Percentiles rank a stretch among this genome's conserved stretches.
Evolutionary conservation across 2,797 vertebrate species (phyloP).

Genomic region (Lateolabrax maculatus): DNA sequence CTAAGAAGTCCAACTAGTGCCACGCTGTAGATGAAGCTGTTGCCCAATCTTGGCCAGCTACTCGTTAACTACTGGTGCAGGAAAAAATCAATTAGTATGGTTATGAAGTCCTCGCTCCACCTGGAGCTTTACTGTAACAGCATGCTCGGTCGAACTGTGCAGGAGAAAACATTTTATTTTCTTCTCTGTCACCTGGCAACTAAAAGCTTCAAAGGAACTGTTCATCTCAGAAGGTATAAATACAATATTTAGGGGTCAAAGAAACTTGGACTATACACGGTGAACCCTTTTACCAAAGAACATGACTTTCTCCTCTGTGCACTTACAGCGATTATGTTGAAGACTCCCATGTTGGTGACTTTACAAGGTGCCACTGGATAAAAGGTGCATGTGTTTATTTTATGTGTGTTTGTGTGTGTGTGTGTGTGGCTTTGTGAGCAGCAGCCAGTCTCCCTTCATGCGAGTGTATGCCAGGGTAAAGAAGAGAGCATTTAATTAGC

Average conservation of each 20-base stretch:
- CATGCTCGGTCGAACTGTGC: not conserved
- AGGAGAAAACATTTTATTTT: not conserved
- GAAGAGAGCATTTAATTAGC: not conserved
- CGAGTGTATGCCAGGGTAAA: not conserved
- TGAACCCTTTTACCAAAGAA: constrained; percentile 65
- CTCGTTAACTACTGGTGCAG: constrained; percentile 31
- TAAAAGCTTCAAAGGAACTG: constrained; percentile 64
- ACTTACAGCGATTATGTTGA: constrained; percentile 37
- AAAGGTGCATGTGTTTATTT: constrained; percentile 33
- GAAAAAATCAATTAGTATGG: constrained; percentile 57
- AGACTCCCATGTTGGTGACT: constrained; percentile 24
- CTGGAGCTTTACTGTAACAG: constrained; percentile 32
- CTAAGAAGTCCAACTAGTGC: not conserved
- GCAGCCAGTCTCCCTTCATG: not conserved
- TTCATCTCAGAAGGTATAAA: constrained; percentile 51
- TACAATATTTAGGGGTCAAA: constrained; percentile 39
- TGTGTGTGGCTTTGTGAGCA: constrained; percentile 1
- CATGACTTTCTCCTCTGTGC: constrained; percentile 44
- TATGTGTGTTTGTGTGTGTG: constrained; percentile 5
- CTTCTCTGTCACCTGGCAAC: constrained; percentile 71
- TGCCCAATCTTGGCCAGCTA: constrained; percentile 20
- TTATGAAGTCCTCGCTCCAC: constrained; percentile 37
- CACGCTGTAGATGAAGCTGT: constrained; percentile 26
- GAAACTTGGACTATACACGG: constrained; percentile 7
- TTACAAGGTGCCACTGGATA: constrained; percentile 5